phyloP scores from a whole-genome alignment of 2,113 vertebrate genomes.

The Esox niger region DNA sequence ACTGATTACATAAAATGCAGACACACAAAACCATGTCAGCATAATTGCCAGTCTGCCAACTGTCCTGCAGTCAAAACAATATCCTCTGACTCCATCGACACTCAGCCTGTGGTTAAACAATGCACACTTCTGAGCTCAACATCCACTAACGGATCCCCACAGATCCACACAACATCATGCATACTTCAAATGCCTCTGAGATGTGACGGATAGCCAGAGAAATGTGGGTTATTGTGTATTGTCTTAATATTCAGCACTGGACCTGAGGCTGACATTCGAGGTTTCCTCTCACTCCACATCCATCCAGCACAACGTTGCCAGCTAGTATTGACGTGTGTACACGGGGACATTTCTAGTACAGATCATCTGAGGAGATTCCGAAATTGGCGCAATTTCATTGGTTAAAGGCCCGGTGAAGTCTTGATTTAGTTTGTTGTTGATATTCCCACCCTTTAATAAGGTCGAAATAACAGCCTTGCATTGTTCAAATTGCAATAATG shows the following conservation, averaged over 20 bases:
- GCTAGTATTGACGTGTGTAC: conserved; percentile 1
- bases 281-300: conserved; percentile 24
- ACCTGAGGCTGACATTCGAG: conserved; percentile 14
- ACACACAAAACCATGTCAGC: no score
- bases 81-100: neutral
- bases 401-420: no score
- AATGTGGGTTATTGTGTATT: conserved; percentile 35
- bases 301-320: conserved; percentile 22
- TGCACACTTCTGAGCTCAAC: conserved; percentile 25
- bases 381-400: no score
- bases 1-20: no score
- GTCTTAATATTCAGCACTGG: conserved; percentile 15
- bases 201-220: conserved; percentile 26
- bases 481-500: no score
- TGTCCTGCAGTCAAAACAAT: no score
- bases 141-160: neutral
- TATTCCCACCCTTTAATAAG: no score
- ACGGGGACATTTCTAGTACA: neutral
- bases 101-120: conserved; percentile 32
- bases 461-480: no score
- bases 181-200: conserved; percentile 47
- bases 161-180: conserved; percentile 17
- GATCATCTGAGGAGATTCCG: neutral
- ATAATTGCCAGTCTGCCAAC: no score
- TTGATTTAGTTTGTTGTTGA: no score